Conservation (phyloP, 2,888 invertebrate genomes). For the Lutraria lutraria region DNA sequence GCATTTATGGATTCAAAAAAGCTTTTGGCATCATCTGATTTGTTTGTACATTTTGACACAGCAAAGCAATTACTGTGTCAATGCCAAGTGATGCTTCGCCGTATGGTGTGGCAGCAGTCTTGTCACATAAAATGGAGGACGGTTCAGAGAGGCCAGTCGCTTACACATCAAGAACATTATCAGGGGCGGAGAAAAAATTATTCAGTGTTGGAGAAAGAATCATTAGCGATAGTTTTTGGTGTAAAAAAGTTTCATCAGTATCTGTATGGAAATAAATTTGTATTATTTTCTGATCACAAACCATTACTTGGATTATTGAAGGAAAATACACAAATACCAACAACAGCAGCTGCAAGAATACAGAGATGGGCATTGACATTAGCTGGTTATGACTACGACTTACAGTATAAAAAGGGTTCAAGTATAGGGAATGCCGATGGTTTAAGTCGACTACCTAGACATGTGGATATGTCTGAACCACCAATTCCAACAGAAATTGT, state of each 20-base stretch:
- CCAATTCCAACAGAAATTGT: no score
- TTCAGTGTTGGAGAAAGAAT: background rate
- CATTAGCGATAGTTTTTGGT: no score
- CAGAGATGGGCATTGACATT: constrained; percentile 10
- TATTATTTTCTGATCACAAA: constrained; percentile 3
- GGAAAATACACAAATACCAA: constrained; percentile 8
- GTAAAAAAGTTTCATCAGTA: background rate
- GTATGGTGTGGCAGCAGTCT: constrained; percentile 82
- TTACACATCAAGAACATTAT: no score
- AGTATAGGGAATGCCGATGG: background rate
- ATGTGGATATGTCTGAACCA: no score
- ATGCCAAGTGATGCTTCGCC: constrained; percentile 86
- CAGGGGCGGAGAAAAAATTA: no score
- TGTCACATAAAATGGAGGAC: constrained; percentile 62
- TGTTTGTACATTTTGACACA: constrained; percentile 82
- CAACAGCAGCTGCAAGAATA: constrained; percentile 13
- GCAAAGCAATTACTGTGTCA: constrained; percentile 71
- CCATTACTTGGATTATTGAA: background rate
- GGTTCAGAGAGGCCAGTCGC: constrained; percentile 20
- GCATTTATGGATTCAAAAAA: constrained; percentile 69
- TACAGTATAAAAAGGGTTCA: background rate
- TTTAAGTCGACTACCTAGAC: background rate
- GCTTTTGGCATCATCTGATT: constrained; percentile 66
- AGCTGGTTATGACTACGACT: background rate
- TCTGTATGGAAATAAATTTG: constrained; percentile 11